A percentile compares a stretch with the other conserved stretches of the same genome.
These are phyloP conservation scores for Pseudolaguvia tuberculata DNA, from an alignment of 2,113 vertebrate genomes.

Conservation along the genomic window DNA sequence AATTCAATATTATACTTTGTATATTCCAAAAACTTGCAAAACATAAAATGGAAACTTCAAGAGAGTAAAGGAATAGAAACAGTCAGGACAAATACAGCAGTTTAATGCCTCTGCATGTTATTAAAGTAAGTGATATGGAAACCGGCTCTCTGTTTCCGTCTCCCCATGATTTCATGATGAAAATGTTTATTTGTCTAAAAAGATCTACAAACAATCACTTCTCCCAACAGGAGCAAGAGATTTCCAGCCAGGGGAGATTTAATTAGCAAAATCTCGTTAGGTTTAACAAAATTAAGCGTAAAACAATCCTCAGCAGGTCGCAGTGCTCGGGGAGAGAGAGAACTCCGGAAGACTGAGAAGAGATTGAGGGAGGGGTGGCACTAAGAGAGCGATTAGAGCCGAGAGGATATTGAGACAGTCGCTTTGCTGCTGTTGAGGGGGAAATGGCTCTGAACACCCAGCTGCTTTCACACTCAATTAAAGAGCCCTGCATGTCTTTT, in stretches of 20 bases:
- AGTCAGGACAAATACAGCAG: neutral
- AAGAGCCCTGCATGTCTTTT: slow-evolving; percentile 53
- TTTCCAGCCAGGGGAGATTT: slow-evolving; percentile 89
- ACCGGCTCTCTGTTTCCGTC: slow-evolving; percentile 35
- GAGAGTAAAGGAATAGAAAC: slow-evolving; percentile 5
- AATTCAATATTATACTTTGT: neutral
- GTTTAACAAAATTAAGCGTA: slow-evolving; percentile 96
- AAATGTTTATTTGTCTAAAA: slow-evolving; percentile 81
- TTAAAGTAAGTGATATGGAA: slow-evolving; percentile 52
- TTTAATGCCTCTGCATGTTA: slow-evolving; percentile 13
- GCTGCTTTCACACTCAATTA: slow-evolving; percentile 56
- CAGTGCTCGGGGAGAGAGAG: slow-evolving; percentile 73
- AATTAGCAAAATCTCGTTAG: slow-evolving; percentile 99
- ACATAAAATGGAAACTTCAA: neutral
- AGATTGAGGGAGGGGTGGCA: slow-evolving; percentile 25
- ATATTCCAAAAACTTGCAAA: neutral
- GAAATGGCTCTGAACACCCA: slow-evolving; percentile 59
- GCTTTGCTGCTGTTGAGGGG: slow-evolving; percentile 63
- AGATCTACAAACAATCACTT: slow-evolving; percentile 75
- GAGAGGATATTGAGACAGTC: slow-evolving; percentile 48
- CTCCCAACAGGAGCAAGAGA: slow-evolving; percentile 72
- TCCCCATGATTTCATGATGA: slow-evolving; percentile 56
- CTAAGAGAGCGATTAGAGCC: slow-evolving; percentile 45
- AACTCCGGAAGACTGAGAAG: slow-evolving; percentile 29
- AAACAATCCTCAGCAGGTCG: slow-evolving; percentile 92